Evolutionary conservation across 2,797 vertebrate genomes (phyloP).

Genomic region (Anguilla marmorata): DNA sequence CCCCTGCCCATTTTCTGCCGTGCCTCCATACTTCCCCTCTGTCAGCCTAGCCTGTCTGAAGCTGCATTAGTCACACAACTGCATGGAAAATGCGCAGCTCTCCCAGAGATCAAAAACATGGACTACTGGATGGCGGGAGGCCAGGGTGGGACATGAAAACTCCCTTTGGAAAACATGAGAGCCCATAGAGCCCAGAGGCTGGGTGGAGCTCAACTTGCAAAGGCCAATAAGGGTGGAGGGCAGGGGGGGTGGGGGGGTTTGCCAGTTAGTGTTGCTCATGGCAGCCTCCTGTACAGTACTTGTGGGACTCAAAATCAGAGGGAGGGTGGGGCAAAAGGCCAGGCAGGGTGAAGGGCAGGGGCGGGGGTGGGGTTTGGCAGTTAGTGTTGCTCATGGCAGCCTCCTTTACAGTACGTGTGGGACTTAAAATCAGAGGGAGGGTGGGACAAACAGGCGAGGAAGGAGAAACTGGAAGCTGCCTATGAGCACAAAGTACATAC

Average conservation of each 20-base stretch:
- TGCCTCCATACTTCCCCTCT: neutral
- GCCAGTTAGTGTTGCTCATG: neutral
- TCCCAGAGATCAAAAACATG: neutral
- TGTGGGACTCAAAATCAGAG: neutral
- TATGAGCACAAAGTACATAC: neutral
- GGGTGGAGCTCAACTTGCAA: conserved; percentile 5
- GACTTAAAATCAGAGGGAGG: neutral
- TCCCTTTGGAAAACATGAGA: neutral
- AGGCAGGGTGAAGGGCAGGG: neutral
- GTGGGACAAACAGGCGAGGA: neutral
- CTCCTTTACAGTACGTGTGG: neutral
- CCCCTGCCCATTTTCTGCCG: neutral
- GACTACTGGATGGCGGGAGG: neutral
- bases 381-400: neutral
- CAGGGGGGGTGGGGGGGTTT: neutral
- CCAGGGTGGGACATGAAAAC: neutral
- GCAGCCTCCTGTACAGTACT: neutral
- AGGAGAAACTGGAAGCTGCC: neutral
- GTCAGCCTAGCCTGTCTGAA: neutral
- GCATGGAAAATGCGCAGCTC: neutral
- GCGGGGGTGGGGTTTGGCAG: neutral
- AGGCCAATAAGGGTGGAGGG: neutral
- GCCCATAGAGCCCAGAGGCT: neutral
- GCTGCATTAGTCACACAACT: neutral
- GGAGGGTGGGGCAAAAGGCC: neutral